phyloP scores from a whole-genome alignment of 2,888 invertebrate genomes.

The Drosophila borealis region DNA sequence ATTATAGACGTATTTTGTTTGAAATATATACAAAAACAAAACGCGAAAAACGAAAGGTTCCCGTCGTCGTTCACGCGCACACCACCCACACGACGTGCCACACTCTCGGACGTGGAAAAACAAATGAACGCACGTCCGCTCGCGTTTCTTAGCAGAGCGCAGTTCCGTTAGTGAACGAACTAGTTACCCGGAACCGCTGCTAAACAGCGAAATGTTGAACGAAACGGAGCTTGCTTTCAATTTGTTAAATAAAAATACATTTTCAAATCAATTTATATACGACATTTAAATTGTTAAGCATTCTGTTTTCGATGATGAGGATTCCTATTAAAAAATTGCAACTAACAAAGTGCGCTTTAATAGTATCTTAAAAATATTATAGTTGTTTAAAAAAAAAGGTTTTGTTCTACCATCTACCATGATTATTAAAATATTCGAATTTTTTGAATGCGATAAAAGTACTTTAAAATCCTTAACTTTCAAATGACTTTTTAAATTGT shows the following conservation, averaged over 20 bases:
- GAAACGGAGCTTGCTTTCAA: constrained; percentile 11
- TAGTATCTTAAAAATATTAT: too few relatives aligned
- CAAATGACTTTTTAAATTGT: too few relatives aligned
- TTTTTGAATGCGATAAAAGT: too few relatives aligned
- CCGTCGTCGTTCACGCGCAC: constrained; percentile 66
- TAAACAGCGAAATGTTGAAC: constrained; percentile 11
- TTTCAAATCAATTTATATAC: background rate
- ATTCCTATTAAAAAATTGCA: too few relatives aligned
- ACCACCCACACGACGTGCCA: constrained; percentile 65
- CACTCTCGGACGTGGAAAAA: constrained; percentile 63
- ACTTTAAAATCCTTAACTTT: too few relatives aligned
- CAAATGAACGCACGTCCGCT: constrained; percentile 51
- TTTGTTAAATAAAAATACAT: background rate
- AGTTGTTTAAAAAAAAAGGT: too few relatives aligned
- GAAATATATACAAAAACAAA: constrained; percentile 74
- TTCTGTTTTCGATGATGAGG: too few relatives aligned
- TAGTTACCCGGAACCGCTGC: constrained; percentile 27
- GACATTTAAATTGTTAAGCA: too few relatives aligned
- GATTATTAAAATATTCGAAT: too few relatives aligned
- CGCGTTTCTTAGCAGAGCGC: constrained; percentile 38
- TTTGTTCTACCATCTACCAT: too few relatives aligned
- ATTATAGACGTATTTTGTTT: constrained; percentile 56
- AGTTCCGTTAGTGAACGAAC: constrained; percentile 38
- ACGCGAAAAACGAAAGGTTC: constrained; percentile 72
- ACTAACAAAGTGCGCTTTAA: too few relatives aligned